Evolutionary conservation across 1,140 invertebrate genomes (phyloP).

Genomic region (Drosophila lini): DNA sequence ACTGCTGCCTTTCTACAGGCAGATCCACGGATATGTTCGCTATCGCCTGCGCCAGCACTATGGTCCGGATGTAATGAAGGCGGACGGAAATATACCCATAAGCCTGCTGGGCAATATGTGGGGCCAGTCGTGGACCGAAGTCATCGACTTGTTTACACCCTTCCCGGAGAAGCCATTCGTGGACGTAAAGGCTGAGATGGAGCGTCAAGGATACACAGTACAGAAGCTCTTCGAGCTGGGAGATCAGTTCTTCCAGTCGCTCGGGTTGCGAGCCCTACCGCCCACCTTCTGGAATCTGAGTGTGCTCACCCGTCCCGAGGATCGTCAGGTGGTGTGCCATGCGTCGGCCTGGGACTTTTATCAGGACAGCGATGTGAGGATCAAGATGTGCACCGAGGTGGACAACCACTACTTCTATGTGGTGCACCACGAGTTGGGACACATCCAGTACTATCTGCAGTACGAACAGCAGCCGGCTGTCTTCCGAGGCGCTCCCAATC

Average conservation of each 20-base stretch:
- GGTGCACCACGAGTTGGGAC: conserved; percentile 92
- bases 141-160: conserved; percentile 89
- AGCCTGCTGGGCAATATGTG: conserved; percentile 88
- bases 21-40: conserved; percentile 88
- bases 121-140: conserved; percentile 91
- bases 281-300: conserved; percentile 92
- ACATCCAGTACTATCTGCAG: conserved; percentile 90
- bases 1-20: conserved; percentile 87
- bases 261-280: conserved; percentile 93
- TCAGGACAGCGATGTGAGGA: conserved; percentile 87
- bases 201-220: conserved; percentile 79
- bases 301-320: conserved; percentile 88
- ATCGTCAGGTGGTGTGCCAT: conserved; percentile 89
- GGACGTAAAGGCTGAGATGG: conserved; percentile 86
- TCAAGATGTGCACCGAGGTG: conserved; percentile 92
- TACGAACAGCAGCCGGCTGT: conserved; percentile 89
- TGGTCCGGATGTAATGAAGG: conserved; percentile 76
- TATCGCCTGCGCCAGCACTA: conserved; percentile 85
- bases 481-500: conserved; percentile 90
- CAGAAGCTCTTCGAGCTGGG: conserved; percentile 86
- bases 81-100: conserved; percentile 81
- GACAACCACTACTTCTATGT: conserved; percentile 89
- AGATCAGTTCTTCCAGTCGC: conserved; percentile 93
- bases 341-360: conserved; percentile 93
- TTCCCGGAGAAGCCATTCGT: conserved; percentile 87